phyloP scores from a whole-genome alignment of 64 coral and sea anemone species.

The Anthopleura sola region DNA sequence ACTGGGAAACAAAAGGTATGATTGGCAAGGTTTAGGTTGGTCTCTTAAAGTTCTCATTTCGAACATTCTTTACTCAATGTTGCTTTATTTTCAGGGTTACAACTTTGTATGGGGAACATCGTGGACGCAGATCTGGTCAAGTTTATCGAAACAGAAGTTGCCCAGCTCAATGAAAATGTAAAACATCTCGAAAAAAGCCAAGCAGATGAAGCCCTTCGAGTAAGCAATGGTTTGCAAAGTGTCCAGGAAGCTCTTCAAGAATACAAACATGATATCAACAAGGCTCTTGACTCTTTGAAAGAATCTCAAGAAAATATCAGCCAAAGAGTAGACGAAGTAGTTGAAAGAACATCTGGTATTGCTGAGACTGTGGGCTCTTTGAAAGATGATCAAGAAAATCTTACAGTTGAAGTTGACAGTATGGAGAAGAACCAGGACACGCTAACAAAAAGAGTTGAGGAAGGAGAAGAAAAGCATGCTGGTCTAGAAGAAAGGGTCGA shows the following conservation, averaged over 20 bases:
- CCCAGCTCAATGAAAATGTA: no score
- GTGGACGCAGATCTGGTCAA: no score
- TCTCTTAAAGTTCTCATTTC: no score
- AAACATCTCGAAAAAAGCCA: no score
- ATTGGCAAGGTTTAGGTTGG: no score
- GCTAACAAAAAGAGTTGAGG: constrained; percentile 26
- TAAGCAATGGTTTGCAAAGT: constrained; percentile 31
- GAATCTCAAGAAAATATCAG: neutral
- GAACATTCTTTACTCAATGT: no score
- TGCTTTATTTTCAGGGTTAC: no score
- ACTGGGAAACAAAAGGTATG: constrained; percentile 45
- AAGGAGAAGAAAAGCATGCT: constrained; percentile 18
- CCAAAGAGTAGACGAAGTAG: neutral
- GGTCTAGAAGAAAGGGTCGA: constrained; percentile 35
- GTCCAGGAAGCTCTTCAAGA: constrained; percentile 1
- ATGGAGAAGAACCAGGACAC: constrained; percentile 10
- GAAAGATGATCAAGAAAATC: constrained; percentile 11
- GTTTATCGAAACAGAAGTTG: no score
- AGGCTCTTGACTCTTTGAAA: neutral
- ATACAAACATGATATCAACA: neutral
- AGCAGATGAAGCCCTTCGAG: constrained; percentile 37
- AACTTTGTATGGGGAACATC: no score
- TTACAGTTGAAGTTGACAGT: neutral
- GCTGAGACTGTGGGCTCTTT: neutral
- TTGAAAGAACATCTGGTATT: neutral